Evolutionary conservation across 2,888 invertebrate genomes (phyloP), one percentile per base, ranked within the genome.

Genomic region (Brachylomia viminalis): DNA sequence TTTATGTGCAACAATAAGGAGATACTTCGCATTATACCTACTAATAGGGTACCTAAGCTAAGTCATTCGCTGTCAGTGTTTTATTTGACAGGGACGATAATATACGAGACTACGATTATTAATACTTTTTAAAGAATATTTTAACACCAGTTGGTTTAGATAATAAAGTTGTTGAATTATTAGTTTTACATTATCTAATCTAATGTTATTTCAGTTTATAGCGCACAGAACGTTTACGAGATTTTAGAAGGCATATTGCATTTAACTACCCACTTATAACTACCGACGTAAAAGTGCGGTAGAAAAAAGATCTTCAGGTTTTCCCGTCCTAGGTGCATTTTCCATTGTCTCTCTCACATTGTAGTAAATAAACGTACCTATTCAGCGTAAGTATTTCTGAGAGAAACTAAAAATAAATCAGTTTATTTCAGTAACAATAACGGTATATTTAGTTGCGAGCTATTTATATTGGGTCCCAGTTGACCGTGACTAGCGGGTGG

Each of bases 351-450:
- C 17, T 15, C 7, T 52, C 2, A 15, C 11, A n/a, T 67, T 54
- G 27, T 45, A 20, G 65, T 56, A 45, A 58, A 62, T 49, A 61
- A 49, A 52, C 15, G 11, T 42, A 52, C 15, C 8, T 42, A n/a
- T 23, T 74, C 23, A 65, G 1, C 6, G n/a, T 66, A n/a, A n/a
- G n/a, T n/a, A 69, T 77, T 82, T 75, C 27, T 45, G 13, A 68
- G 42, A 23, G 11, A 30, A 77, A 74, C 82, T 79, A 84, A 49
- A 75, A 74, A 77, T 77, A 82, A 54, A 58, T 65, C 30, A 30
- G 66, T 71, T 72, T 83, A 85, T 83, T 75, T 79, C 3, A 61
- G 80, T 75, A 69, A 75, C 75, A 77, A 56, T 74, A 27, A 33
- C 27, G 30, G 45, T 86, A 83, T 83, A 71, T 79, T 79, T 81